Percentiles rank a stretch among this genome's conserved stretches.
These are phyloP conservation scores for Coilia nasus DNA, from an alignment of 2,797 vertebrate species.

Conservation along the genomic window DNA sequence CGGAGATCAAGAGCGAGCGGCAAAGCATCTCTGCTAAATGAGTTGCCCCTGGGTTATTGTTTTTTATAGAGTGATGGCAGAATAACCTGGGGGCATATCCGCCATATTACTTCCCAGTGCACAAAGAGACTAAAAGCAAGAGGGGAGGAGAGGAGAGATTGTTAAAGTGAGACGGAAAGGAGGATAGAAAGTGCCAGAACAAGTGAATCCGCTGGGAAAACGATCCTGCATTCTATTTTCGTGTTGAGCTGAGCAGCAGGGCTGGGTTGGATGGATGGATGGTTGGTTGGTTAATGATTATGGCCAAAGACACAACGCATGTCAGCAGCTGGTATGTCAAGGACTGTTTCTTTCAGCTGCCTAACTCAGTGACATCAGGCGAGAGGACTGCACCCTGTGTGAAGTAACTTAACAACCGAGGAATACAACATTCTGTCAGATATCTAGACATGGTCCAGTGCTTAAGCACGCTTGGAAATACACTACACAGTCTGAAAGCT, in stretches of 20 bases:
- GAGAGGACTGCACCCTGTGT: conserved; percentile 51
- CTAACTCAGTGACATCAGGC: conserved; percentile 65
- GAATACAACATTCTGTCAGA: neutral
- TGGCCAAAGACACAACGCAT: neutral
- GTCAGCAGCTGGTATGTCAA: conserved; percentile 32
- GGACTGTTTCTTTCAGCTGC: conserved; percentile 45
- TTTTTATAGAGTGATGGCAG: conserved; percentile 27
- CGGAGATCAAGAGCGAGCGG: neutral
- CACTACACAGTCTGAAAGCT: neutral
- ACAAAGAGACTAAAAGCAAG: conserved; percentile 53
- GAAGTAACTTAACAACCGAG: neutral
- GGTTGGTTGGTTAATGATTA: conserved; percentile 1
- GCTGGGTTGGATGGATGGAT: neutral
- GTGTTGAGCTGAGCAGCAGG: neutral
- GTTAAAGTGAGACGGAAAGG: conserved; percentile 57
- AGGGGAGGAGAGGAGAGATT: conserved; percentile 59
- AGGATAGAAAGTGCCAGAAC: conserved; percentile 55
- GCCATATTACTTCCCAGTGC: conserved; percentile 55
- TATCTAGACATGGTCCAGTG: neutral
- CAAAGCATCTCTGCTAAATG: conserved; percentile 32
- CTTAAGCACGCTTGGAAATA: neutral
- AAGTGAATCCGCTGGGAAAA: neutral
- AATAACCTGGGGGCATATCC: conserved; percentile 53
- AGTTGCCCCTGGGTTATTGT: conserved; percentile 20
- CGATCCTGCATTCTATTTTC: neutral